Base-by-base conservation (phyloP, 1,140 invertebrate species). In the Acromyrmex charruanus region DNA sequence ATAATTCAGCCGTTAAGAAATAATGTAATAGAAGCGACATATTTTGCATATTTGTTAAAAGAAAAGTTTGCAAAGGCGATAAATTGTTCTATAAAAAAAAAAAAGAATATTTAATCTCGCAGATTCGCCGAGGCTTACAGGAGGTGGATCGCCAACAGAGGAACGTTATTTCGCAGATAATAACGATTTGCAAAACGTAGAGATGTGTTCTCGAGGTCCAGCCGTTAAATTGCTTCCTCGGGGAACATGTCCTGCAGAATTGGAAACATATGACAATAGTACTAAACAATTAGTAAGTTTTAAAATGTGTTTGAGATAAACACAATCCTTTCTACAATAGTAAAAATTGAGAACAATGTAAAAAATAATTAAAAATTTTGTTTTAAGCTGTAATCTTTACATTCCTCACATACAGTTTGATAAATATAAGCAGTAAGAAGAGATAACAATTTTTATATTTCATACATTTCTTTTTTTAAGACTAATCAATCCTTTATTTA, bases 231-330 rank as follows among this genome's bases (percentile, higher is more conserved):
- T 66, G n/a, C 77, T 89, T 25, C 61, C 89, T 2, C 82, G 77
- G 51, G 91, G 89, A 5, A 49, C 63, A 1, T 94, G 93, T 80
- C 92, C 93, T 3, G 91, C 92, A 0, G 93, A 94, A 81, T 80
- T 94, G 49, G 90, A 92, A 21, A 72, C 61, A 7, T 93, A 91
- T 49, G 90, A 85, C n/a, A 92, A 87, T 39, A 93, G 81, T 69
- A 93, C 91, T 6, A 94, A 93, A 66, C 91, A 93, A 77, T 65
- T 94, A 49, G 94, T 94, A 85, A 28, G 39, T 74, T 31, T 82
- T 74, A 28, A 55, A 12, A 72, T 14, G 7, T 49, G 7, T 9
- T 58, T 16, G 10, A 81, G 28, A 39, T 25, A 9, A 21, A 3
- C n/a, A 5, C 25, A 0, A 35, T 31, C 3, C 16, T 79, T 77